These are phyloP conservation scores for Haliaeetus leucogaster DNA, from an alignment of 2,113 vertebrate genomes.

Conservation along the genomic window DNA sequence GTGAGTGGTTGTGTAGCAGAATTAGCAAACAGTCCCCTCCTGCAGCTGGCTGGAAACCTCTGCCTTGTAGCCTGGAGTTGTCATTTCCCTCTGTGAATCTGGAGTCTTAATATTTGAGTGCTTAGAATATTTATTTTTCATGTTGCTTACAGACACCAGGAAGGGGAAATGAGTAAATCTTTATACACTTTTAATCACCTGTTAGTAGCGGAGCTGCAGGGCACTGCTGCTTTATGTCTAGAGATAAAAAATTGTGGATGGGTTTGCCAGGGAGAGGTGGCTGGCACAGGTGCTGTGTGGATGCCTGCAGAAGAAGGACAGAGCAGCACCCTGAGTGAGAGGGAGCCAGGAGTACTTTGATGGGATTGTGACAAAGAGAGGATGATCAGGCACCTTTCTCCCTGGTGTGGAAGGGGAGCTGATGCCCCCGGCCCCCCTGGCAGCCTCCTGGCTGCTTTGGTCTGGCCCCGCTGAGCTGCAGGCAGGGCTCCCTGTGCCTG, in stretches of 20 bases:
- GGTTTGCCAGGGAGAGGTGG: background rate
- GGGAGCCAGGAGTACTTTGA: background rate
- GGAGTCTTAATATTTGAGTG: background rate
- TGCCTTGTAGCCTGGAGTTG: background rate
- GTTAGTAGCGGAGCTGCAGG: slow-evolving; percentile 21
- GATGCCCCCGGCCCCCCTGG: background rate
- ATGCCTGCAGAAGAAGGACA: background rate
- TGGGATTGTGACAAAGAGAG: background rate
- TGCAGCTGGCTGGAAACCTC: background rate
- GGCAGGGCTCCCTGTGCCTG: background rate
- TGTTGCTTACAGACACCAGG: slow-evolving; percentile 19
- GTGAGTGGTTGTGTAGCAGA: background rate
- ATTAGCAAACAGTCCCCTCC: background rate
- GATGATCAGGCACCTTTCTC: background rate
- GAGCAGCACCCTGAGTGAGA: background rate
- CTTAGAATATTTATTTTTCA: slow-evolving; percentile 37
- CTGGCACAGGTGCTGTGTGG: background rate
- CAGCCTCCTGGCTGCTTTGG: background rate
- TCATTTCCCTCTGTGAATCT: background rate
- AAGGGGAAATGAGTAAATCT: slow-evolving; percentile 53
- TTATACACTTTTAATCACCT: slow-evolving; percentile 50
- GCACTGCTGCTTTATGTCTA: slow-evolving; percentile 2
- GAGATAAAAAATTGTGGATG: background rate
- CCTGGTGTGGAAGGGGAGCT: background rate
- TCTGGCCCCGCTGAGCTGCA: background rate